phyloP scores from a whole-genome alignment of 1,140 invertebrate species.

The Drosophila sp. region DNA sequence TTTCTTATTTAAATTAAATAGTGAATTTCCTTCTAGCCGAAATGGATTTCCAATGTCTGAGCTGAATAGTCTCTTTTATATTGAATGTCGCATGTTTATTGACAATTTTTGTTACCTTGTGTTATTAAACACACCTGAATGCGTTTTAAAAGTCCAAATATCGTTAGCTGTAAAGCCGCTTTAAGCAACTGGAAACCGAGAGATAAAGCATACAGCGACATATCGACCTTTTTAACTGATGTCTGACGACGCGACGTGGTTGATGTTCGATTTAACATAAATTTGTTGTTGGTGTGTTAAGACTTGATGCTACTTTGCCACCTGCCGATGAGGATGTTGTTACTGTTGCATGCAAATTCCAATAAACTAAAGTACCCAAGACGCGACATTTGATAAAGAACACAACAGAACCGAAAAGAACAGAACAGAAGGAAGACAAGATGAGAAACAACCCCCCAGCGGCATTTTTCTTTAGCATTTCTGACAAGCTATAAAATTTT shows the following conservation, averaged over 20 bases:
- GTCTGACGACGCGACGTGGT: slow-evolving; percentile 47
- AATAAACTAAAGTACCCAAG: slow-evolving; percentile 80
- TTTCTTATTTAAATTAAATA: too few relatives aligned
- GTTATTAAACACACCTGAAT: slow-evolving; percentile 63
- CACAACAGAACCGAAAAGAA: background rate
- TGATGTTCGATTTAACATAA: slow-evolving; percentile 78
- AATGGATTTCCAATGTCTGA: background rate
- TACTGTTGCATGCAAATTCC: slow-evolving; percentile 69
- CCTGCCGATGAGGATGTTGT: slow-evolving; percentile 36
- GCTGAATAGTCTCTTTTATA: background rate
- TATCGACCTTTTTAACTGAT: slow-evolving; percentile 61
- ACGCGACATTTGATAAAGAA: slow-evolving; percentile 78
- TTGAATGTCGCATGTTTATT: background rate
- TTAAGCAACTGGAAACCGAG: slow-evolving; percentile 59
- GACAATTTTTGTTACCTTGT: slow-evolving; percentile 26
- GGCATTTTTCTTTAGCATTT: slow-evolving; percentile 63
- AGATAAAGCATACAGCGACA: slow-evolving; percentile 60
- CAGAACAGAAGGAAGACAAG: slow-evolving; percentile 24
- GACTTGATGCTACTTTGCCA: slow-evolving; percentile 37
- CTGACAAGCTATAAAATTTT: slow-evolving; percentile 82
- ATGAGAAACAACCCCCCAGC: slow-evolving; percentile 44
- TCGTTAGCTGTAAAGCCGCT: slow-evolving; percentile 54
- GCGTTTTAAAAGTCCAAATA: slow-evolving; percentile 27
- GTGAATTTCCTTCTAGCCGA: background rate
- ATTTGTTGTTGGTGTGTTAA: slow-evolving; percentile 54